Base-by-base conservation (phyloP, 2,797 vertebrate genomes). In the Coregonus suidteri region DNA sequence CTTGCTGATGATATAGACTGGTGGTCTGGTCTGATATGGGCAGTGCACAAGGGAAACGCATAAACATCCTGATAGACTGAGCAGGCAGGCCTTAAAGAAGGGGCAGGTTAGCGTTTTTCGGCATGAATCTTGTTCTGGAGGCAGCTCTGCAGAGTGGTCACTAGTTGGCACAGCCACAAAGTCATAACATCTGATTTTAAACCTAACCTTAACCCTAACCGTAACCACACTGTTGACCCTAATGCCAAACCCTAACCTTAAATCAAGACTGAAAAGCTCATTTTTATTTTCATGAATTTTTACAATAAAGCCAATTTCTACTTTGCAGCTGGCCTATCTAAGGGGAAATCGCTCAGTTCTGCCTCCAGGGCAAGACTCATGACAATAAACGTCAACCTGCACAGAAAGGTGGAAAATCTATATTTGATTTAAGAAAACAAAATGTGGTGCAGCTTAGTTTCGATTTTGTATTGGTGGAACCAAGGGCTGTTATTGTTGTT, bases 21-120 rank as follows among this genome's bases (percentile, higher is more conserved):
- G 1, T 62, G 56, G 56, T 62, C n/a, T 9, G 59, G 18, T 20
- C n/a, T 59, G 7, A n/a, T 62, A 20, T 62, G n/a, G 11, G 59
- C 59, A 64, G 9, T 18, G 20, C 20, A 64, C 3, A 64, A 25
- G 11, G n/a, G 37, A 2, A 37, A 35, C 77, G 71, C 53, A 34
- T 77, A 47, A 20, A 62, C 9, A 70, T 41, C 37, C 68, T 70
- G 16, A 37, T 34, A 70, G 68, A 47, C 15, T 15, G 68, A 70
- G 18, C 68, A 37, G 5, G 31, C 25, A 54, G 54, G 59, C 3
- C 14, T 67, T 18, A 31, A 6, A 15, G 65, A 35, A 18, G 30
- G 65, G 41, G 41, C 41, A 47, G 9, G 41, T 13, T 47, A 47
- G 9, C 41, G 2, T 47, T 47, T 47, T 9, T 47, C 41, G 9